phyloP scores from a whole-genome alignment of 2,113 vertebrate genomes.

The Panthera leo region DNA sequence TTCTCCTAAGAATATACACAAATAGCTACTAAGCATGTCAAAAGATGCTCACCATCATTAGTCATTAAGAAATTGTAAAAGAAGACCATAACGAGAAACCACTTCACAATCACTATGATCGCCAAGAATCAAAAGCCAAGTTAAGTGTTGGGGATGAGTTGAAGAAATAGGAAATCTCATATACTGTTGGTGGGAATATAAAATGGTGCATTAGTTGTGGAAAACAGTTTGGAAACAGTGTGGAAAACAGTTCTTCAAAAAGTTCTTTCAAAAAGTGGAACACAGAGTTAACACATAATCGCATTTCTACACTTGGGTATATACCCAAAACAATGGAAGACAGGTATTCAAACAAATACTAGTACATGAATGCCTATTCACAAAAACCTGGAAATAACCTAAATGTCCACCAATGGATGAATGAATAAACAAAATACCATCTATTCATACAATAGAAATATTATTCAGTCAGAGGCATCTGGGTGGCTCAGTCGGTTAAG shows the following conservation, averaged over 20 bases:
- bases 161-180: not conserved
- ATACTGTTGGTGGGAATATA: not conserved
- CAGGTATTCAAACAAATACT: not conserved
- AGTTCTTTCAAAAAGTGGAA: not conserved
- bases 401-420: not conserved
- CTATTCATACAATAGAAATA: not conserved
- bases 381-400: not conserved
- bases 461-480: not conserved
- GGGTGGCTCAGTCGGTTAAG: too few relatives aligned
- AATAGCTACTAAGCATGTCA: not conserved
- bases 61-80: not conserved
- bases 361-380: not conserved
- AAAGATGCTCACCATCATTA: not conserved
- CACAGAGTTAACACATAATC: not conserved
- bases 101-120: not conserved
- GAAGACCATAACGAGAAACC: not conserved
- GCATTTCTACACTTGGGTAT: not conserved
- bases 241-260: not conserved
- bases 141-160: not conserved
- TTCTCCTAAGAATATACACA: not conserved
- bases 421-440: not conserved
- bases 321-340: not conserved
- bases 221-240: not conserved
- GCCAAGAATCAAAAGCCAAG: not conserved
- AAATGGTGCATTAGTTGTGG: not conserved